These are phyloP conservation scores for Daptonema setosum DNA, from an alignment of 2,888 invertebrate genomes.

Conservation along the genomic window DNA sequence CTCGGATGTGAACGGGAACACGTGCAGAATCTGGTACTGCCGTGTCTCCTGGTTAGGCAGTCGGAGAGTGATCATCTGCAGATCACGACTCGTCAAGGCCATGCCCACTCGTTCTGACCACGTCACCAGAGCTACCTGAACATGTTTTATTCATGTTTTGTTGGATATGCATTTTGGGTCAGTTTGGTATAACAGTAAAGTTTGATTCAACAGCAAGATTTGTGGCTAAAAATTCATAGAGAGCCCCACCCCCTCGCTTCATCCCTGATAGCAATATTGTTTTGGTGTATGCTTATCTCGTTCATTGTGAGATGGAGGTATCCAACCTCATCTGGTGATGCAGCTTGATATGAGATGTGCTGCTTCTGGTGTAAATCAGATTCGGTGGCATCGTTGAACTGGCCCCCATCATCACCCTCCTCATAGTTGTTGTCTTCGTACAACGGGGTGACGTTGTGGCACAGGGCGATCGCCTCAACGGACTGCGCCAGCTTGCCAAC, in stretches of 20 bases:
- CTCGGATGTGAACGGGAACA: constrained; percentile 53
- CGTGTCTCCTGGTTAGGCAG: constrained; percentile 33
- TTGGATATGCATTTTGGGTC: too few relatives aligned
- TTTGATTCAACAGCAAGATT: too few relatives aligned
- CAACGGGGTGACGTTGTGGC: constrained; percentile 96
- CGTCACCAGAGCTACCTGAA: constrained; percentile 44
- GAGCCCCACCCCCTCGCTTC: too few relatives aligned
- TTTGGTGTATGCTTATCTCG: too few relatives aligned
- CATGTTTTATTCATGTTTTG: too few relatives aligned
- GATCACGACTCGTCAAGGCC: constrained; percentile 39
- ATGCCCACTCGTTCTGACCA: constrained; percentile 52
- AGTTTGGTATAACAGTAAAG: too few relatives aligned
- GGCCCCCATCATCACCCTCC: background rate
- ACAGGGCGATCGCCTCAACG: constrained; percentile 76
- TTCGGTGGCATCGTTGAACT: constrained; percentile 32
- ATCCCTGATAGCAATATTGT: too few relatives aligned
- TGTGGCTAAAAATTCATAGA: too few relatives aligned
- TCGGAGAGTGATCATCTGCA: constrained; percentile 37
- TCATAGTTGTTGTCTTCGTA: constrained; percentile 41
- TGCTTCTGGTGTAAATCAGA: constrained; percentile 37
- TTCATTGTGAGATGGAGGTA: too few relatives aligned
- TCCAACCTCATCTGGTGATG: constrained; percentile 55
- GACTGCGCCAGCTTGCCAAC: constrained; percentile 38
- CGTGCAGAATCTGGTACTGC: constrained; percentile 41
- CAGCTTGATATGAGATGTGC: constrained; percentile 42